phyloP scores from a whole-genome alignment of 2,797 vertebrate species.

The Thalassophryne amazonica region DNA sequence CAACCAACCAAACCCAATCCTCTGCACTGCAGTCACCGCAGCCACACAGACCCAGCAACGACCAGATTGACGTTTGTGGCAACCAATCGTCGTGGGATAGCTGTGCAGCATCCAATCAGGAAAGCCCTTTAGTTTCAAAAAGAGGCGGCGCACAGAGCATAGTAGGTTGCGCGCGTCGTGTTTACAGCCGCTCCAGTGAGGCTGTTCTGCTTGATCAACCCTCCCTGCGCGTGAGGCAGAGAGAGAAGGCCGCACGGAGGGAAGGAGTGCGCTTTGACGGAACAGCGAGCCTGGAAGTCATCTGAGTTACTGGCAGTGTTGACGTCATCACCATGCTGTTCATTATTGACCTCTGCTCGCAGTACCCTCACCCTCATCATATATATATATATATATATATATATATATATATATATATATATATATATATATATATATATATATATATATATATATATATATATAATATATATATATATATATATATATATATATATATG shows the following conservation, averaged over 20 bases:
- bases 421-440: no score
- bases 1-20: slow-evolving; percentile 17
- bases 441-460: no score
- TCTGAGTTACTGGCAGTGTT: slow-evolving; percentile 84
- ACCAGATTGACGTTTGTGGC: slow-evolving; percentile 43
- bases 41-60: slow-evolving; percentile 31
- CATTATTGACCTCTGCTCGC: slow-evolving; percentile 9
- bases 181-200: slow-evolving; percentile 59
- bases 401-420: no score
- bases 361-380: no score
- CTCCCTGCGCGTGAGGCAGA: slow-evolving; percentile 33
- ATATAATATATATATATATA: no score
- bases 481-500: no score
- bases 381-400: no score
- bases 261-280: slow-evolving; percentile 9
- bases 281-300: slow-evolving; percentile 82
- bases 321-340: slow-evolving; percentile 72
- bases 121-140: accelerated
- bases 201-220: slow-evolving; percentile 28
- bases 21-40: slow-evolving; percentile 42
- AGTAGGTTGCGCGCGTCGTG: slow-evolving; percentile 44
- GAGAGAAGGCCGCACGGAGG: slow-evolving; percentile 16
- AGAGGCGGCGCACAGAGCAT: slow-evolving; percentile 41
- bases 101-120: slow-evolving; percentile 42
- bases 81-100: slow-evolving; percentile 7